Percentiles rank a stretch among this genome's conserved stretches.
These are phyloP conservation scores for Turnix velox DNA, from an alignment of 2,113 vertebrate genomes.

Conservation along the genomic window DNA sequence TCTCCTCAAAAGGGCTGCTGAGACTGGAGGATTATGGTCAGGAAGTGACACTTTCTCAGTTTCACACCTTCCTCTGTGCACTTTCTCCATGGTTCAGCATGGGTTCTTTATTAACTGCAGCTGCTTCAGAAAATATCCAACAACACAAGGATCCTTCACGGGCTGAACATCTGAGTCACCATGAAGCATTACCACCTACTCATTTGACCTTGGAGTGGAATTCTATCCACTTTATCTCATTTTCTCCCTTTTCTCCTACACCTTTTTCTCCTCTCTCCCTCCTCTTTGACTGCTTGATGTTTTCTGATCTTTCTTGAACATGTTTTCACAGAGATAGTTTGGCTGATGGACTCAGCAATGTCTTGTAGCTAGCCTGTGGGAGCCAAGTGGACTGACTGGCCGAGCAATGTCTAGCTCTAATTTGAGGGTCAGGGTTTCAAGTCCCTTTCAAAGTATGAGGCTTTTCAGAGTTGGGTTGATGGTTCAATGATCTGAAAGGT, in stretches of 20 bases:
- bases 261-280: background rate
- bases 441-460: too few species aligned
- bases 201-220: fast-evolving
- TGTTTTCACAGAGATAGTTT: background rate
- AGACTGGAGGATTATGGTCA: background rate
- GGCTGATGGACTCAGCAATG: background rate
- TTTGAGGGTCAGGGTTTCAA: too few species aligned
- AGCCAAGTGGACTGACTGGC: background rate
- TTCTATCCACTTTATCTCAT: background rate
- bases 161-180: background rate
- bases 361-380: background rate
- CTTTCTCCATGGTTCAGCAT: fast-evolving
- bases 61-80: fast-evolving
- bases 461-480: too few species aligned
- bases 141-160: fast-evolving
- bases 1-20: background rate
- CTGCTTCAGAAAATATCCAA: background rate
- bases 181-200: background rate
- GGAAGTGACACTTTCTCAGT: fast-evolving
- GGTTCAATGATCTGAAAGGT: too few species aligned
- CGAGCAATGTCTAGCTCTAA: too few species aligned
- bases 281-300: fast-evolving
- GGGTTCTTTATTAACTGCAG: background rate
- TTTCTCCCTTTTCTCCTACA: too few species aligned
- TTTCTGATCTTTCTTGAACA: background rate